Conservation (phyloP, 2,113 vertebrate species). For the Hyaena hyaena region DNA sequence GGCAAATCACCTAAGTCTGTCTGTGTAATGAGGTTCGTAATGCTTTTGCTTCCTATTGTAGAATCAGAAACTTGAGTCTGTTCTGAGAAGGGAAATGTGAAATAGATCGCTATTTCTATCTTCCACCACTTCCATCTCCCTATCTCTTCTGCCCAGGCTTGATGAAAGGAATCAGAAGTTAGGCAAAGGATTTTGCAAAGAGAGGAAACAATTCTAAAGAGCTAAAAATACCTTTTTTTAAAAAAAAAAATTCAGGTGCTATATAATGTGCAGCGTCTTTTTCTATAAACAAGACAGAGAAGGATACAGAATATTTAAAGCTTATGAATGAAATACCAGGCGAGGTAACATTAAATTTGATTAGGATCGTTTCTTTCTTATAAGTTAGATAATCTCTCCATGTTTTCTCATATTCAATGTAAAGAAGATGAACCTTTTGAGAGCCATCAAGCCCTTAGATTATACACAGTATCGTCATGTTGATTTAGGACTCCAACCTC, state of each 20-base stretch:
- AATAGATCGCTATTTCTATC: neutral
- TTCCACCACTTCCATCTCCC: neutral
- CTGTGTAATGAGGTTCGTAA: constrained; percentile 50
- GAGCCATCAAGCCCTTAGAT: neutral
- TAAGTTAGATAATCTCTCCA: neutral
- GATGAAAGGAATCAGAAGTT: constrained; percentile 25
- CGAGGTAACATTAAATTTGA: constrained; percentile 39
- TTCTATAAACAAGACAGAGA: neutral
- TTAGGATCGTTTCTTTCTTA: neutral
- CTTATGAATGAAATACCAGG: constrained; percentile 38
- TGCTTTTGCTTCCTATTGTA: neutral
- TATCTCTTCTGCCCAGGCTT: neutral
- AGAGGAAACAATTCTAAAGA: neutral
- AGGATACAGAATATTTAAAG: neutral
- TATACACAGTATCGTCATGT: neutral
- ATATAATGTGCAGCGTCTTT: neutral
- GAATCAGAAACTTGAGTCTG: constrained; percentile 14
- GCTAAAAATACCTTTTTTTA: neutral
- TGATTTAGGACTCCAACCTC: constrained; percentile 10
- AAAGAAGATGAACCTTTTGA: constrained; percentile 8
- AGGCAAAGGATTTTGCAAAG: constrained; percentile 29
- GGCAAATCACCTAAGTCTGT: constrained; percentile 16
- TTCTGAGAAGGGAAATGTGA: constrained; percentile 20
- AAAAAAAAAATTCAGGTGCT: neutral
- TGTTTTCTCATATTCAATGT: neutral